Base-by-base conservation (phyloP, 2,113 vertebrate species). In the Elanus axillaris region DNA sequence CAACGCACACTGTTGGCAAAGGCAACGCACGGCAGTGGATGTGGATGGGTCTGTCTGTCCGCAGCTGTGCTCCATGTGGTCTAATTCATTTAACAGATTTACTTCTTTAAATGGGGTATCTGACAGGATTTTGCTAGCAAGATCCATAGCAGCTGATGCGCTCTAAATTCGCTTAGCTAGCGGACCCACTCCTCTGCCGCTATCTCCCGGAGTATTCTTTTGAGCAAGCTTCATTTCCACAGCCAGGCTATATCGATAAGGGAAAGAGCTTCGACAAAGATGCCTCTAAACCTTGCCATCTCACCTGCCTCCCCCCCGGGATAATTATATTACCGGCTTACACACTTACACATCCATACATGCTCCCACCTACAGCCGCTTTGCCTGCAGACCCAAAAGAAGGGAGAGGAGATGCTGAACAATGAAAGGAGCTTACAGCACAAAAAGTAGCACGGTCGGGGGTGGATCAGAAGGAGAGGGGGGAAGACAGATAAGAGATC, bases 71-170 rank as follows among this genome's bases (percentile, higher is more conserved):
- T 92, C 87, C 92, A 75, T 58, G 89, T 34, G 76, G 56, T 72
- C 83, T 95, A 96, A 95, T 94, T 96, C 81, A 71, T 94, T 95
- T 93, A 97, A 90, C 80, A 93, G 87, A 80, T 96, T 95, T 94
- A 74, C 93, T 90, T 91, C 86, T 95, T 95, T 86, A 90, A 84
- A 93, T 40, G 71, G 52, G 81, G 64, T 62, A 68, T 95, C 93
- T 93, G 93, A 98, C 90, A 86, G 95, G 87, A 62, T 86, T 90
- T 92, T 86, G 89, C 93, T 76, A 73, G 90, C 59, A 23, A 91
- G 93, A 94, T 86, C 71, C 60, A 67, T 2, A 47, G 88, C 78
- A 88, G 92, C 85, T 90, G 93, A 92, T 56, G 74, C 0, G 14
- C 90, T 94, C 42, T 90, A 94, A 95, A 96, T 90, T 92, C 82